phyloP scores from a whole-genome alignment of 2,888 invertebrate genomes.

The Philereme transversata region DNA sequence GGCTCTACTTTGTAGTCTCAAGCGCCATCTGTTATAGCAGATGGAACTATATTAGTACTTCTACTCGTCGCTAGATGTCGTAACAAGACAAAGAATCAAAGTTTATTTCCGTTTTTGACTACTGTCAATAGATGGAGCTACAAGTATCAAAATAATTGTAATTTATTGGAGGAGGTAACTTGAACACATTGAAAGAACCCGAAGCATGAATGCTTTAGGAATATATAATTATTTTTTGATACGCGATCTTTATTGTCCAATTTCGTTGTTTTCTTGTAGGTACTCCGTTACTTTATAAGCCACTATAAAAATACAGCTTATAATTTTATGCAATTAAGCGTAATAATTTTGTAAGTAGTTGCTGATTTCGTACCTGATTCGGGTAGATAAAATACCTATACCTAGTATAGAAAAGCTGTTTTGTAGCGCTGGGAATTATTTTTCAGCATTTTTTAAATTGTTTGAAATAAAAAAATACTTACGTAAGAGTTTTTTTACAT shows the following conservation, averaged over 20 bases:
- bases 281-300: conserved; percentile 20
- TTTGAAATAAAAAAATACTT: no score
- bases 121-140: conserved; percentile 48
- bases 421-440: not conserved
- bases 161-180: no score
- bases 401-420: not conserved
- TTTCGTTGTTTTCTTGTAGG: conserved; percentile 45
- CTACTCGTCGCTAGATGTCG: conserved; percentile 39
- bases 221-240: conserved; percentile 60
- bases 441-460: no score
- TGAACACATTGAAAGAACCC: conserved; percentile 43
- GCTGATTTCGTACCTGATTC: not conserved
- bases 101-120: conserved; percentile 6
- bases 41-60: not conserved
- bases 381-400: not conserved
- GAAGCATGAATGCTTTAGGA: conserved; percentile 1
- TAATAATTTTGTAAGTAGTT: not conserved
- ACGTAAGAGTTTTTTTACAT: no score
- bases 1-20: not conserved
- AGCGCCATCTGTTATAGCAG: conserved; percentile 7
- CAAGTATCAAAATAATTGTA: not conserved
- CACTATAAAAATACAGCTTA: not conserved
- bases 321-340: not conserved
- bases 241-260: conserved; percentile 58
- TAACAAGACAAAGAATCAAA: not conserved